Evolutionary conservation across 1,140 invertebrate species (phyloP), one percentile per base, ranked within the genome.

Genomic region (Drosophila kanapiae): DNA sequence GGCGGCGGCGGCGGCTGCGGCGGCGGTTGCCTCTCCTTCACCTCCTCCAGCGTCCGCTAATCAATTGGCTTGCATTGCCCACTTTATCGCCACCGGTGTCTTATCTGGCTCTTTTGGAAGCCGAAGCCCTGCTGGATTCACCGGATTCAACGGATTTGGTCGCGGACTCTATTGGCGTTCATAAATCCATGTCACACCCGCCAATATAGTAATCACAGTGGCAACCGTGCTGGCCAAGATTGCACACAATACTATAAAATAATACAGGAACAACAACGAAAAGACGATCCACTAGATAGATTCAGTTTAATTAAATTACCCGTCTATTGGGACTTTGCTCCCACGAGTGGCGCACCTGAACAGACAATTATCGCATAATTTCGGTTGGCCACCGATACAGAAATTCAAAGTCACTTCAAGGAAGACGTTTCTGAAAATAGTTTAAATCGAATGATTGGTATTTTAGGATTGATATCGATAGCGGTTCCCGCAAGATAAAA

Each of bases 281-380:
- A 35, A 43, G 37, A 58, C 53, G 71, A 76, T 75, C 62, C 62
- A 59, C 6, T 31, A 53, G 5, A 1, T 35, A 77, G 54, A 57
- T 58, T 76, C 23, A 11, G 9, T 4, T 69, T 69, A 78, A 78
- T 78, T 78, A 78, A 78, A 78, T 78, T 70, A 75, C 1, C 23
- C 33, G 40, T 3, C 11, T 5, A n/a, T 16, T 5, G 13, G 72
- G 61, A 75, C 72, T 75, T 75, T 75, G 72, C 37, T 35, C 57
- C 57, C 62, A 35, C 29, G 49, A 63, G 58, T 7, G 6, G 37
- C 23, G 18, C 31, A 54, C 42, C 71, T 45, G 18, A 75, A 75
- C 72, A 75, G 70, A 75, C 49, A 75, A 75, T 75, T 75, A 75
- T 75, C 16, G 60, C 40, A 75, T 53, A 27, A 75, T 75, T 56